Percentiles rank a stretch among this genome's conserved stretches.
Evolutionary conservation across 2,888 invertebrate species (phyloP).

Genomic region (Brachynemurus nebulosus): DNA sequence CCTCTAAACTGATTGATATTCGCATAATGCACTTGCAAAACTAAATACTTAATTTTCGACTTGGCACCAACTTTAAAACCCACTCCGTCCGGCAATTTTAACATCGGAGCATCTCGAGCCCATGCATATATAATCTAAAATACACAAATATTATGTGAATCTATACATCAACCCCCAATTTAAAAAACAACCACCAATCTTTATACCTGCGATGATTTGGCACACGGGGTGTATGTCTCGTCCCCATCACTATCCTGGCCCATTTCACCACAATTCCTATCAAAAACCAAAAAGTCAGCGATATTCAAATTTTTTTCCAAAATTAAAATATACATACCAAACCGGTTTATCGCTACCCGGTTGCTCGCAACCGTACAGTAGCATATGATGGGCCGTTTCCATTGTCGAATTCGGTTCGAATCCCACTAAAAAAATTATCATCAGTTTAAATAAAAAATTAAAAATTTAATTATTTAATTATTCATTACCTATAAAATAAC

Average conservation of each 20-base stretch:
- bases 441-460: conserved; percentile 3
- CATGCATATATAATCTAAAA: conserved; percentile 80
- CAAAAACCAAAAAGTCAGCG: conserved; percentile 20
- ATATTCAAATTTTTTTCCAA: conserved; percentile 2
- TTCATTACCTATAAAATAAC: conserved; percentile 66
- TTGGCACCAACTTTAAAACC: conserved; percentile 84
- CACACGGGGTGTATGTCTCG: conserved; percentile 59
- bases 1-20: conserved; percentile 45
- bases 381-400: conserved; percentile 86
- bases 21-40: conserved; percentile 86
- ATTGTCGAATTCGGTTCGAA: conserved; percentile 86
- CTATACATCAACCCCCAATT: conserved; percentile 8
- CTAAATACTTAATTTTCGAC: conserved; percentile 74
- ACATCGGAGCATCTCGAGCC: conserved; percentile 80
- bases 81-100: conserved; percentile 70
- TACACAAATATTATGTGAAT: conserved; percentile 1
- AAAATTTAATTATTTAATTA: no score
- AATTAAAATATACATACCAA: conserved; percentile 43
- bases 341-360: conserved; percentile 59
- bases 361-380: conserved; percentile 75
- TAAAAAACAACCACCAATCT: no score
- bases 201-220: conserved; percentile 50
- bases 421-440: conserved; percentile 54
- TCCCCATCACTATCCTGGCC: conserved; percentile 35
- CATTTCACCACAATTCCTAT: conserved; percentile 93